These are phyloP conservation scores for Aquatica leii DNA, from an alignment of 2,888 invertebrate species.

Conservation along the genomic window DNA sequence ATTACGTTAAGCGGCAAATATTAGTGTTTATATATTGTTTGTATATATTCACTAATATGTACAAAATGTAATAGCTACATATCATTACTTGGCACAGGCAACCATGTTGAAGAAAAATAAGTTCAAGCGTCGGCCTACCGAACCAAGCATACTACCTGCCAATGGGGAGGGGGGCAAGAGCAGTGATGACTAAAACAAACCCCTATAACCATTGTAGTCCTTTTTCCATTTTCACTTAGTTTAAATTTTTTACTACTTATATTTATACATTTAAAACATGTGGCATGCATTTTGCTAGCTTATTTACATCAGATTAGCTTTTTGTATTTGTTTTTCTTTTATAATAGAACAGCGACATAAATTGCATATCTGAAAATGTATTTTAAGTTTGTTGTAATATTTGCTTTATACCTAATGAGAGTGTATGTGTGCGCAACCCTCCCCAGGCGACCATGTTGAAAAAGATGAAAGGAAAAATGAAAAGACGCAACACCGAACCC, in stretches of 20 bases:
- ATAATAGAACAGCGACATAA: constrained; percentile 22
- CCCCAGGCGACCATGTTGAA: constrained; percentile 99
- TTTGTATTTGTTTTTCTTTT: constrained; percentile 15
- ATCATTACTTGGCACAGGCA: constrained; percentile 72
- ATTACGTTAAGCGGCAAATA: constrained; percentile 14
- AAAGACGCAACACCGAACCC: constrained; percentile 92
- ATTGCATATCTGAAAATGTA: constrained; percentile 23
- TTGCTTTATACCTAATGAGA: constrained; percentile 30
- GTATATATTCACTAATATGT: constrained; percentile 10
- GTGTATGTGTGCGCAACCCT: constrained; percentile 55
- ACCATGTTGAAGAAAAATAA: constrained; percentile 99
- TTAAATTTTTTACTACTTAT: constrained; percentile 14
- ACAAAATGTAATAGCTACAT: constrained; percentile 23
- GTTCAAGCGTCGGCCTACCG: constrained; percentile 93
- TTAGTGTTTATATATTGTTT: constrained; percentile 22
- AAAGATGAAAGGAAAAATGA: constrained; percentile 97
- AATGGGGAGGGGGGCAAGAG: constrained; percentile 76
- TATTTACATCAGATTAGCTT: constrained; percentile 24
- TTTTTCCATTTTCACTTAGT: constrained; percentile 26
- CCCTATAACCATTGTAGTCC: constrained; percentile 45
- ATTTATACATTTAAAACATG: constrained; percentile 19
- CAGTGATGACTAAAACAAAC: constrained; percentile 65
- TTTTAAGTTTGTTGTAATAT: constrained; percentile 26
- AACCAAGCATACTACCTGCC: constrained; percentile 78
- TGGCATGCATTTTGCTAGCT: constrained; percentile 38